phyloP scores from a whole-genome alignment of 2,113 vertebrate species.

The Eleginops maclovinus region DNA sequence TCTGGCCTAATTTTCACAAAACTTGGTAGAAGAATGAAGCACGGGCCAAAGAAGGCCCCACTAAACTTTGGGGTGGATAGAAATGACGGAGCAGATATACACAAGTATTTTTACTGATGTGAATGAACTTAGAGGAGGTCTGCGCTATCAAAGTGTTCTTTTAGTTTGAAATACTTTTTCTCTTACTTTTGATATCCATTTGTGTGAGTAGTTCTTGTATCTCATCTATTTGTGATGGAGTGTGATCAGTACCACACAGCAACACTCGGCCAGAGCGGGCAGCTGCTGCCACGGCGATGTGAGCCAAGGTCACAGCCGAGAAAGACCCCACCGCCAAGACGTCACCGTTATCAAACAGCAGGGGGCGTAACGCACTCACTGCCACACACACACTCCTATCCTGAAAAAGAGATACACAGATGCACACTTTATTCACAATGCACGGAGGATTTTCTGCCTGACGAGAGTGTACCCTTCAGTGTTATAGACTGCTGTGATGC shows the following conservation, averaged over 20 bases:
- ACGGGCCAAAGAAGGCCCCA: too few relatives aligned
- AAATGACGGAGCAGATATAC: too few relatives aligned
- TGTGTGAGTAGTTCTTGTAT: slow-evolving; percentile 78
- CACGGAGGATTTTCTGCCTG: background rate
- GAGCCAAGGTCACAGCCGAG: slow-evolving; percentile 88
- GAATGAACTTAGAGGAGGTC: too few relatives aligned
- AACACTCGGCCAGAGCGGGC: slow-evolving; percentile 77
- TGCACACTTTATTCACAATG: background rate
- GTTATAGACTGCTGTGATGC: background rate
- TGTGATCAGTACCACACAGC: slow-evolving; percentile 85
- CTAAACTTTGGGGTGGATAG: too few relatives aligned
- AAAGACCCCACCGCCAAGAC: slow-evolving; percentile 87
- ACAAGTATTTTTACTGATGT: too few relatives aligned
- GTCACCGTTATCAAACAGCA: slow-evolving; percentile 84
- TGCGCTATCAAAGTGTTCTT: too few relatives aligned
- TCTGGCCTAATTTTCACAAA: too few relatives aligned
- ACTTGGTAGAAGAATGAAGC: too few relatives aligned
- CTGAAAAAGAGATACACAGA: slow-evolving; percentile 69
- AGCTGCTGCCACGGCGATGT: slow-evolving; percentile 82
- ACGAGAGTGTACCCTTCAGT: background rate
- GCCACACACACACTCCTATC: slow-evolving; percentile 92
- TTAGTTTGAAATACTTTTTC: too few relatives aligned
- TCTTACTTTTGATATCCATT: slow-evolving; percentile 90
- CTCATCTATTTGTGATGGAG: slow-evolving; percentile 78
- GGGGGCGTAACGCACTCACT: slow-evolving; percentile 83